Evolutionary conservation across 2,888 invertebrate species (phyloP).

Genomic region (Volucella inanis): DNA sequence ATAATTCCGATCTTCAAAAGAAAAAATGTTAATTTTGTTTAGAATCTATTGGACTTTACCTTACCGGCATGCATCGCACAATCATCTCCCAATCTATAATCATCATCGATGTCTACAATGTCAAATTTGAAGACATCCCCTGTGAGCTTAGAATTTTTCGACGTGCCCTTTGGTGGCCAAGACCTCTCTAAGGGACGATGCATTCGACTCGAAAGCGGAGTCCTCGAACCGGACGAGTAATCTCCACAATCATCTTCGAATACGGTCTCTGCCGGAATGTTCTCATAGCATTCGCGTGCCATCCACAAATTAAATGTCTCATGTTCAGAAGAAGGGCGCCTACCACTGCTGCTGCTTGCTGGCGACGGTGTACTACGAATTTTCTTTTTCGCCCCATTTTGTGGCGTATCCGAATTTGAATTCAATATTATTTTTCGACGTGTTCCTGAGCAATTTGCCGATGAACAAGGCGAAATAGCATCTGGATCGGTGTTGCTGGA

Average conservation of each 20-base stretch:
- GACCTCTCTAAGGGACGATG: slow-evolving; percentile 91
- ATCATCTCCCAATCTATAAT: slow-evolving; percentile 81
- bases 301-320: slow-evolving; percentile 81
- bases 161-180: slow-evolving; percentile 87
- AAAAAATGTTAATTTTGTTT: neutral
- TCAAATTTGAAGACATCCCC: slow-evolving; percentile 93
- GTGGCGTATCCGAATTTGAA: slow-evolving; percentile 73
- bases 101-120: slow-evolving; percentile 91
- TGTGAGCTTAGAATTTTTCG: slow-evolving; percentile 84
- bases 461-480: slow-evolving; percentile 68
- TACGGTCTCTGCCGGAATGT: slow-evolving; percentile 81
- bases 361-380: slow-evolving; percentile 84
- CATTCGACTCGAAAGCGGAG: slow-evolving; percentile 73
- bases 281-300: slow-evolving; percentile 82
- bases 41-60: neutral
- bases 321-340: slow-evolving; percentile 74
- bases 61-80: slow-evolving; percentile 78
- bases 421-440: slow-evolving; percentile 62
- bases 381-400: slow-evolving; percentile 87
- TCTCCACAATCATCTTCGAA: slow-evolving; percentile 80
- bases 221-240: slow-evolving; percentile 80
- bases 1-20: slow-evolving; percentile 62
- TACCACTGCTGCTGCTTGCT: slow-evolving; percentile 80
- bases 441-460: slow-evolving; percentile 63
- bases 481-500: slow-evolving; percentile 66